Evolutionary conservation across 2,797 vertebrate species (phyloP), one percentile per base, ranked within the genome.

Genomic region (Anomalospiza imberbis): DNA sequence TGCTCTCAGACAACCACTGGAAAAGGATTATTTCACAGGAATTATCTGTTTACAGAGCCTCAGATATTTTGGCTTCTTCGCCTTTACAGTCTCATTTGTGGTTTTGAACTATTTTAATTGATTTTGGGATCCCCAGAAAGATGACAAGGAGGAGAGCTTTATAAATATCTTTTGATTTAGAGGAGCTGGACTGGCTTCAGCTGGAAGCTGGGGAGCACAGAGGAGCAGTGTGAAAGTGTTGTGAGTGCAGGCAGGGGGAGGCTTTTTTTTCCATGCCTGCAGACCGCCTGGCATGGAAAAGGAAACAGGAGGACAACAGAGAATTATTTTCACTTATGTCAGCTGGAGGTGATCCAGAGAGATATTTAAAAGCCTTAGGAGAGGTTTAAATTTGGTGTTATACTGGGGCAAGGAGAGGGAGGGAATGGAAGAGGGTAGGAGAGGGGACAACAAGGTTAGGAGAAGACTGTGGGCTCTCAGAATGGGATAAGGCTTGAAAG

Each of bases 41-140:
- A 26, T 83, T 65, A 29, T 19, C 31, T 65, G 13, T 67, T 71
- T 83, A 40, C 54, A 74, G 54, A 47, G 13, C 38, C 53, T 61
- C 57, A 38, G n/a, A 58, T 65, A 18, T 24, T 89, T 58, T 70
- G 54, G 20, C 47, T 72, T 65, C 62, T 81, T 89, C 1, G 18
- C 36, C 82, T 83, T 70, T 60, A 31, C 34, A 71, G 38, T 57
- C n/a, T 83, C 63, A 80, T 71, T n/a, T 0, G 3, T 44, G 68
- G 80, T 36, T 93, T 92, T 76, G 17, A 34, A 47, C 25, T 88
- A 8, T 78, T 94, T 88, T 91, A 78, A 85, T 89, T 72, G 88
- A 75, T 45, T 73, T 77, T 29, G 13, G 68, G 62, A 54, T 78
- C 89, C 61, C 66, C 55, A n/a, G 91, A 61, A 83, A 54, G 29